phyloP scores from a whole-genome alignment of 2,888 invertebrate species.

The Chorisops tibialis region DNA sequence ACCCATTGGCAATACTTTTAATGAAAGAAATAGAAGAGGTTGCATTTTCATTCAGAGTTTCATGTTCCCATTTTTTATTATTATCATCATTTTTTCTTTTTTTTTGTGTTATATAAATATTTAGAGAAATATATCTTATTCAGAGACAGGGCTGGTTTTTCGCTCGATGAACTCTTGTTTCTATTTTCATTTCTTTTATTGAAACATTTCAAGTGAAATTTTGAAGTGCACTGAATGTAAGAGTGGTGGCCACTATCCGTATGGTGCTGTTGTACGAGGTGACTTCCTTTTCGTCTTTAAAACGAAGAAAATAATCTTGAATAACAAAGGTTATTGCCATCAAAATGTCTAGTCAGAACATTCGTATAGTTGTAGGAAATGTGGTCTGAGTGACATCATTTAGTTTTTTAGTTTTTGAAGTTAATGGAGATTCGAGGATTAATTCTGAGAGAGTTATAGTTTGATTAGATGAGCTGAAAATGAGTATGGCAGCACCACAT shows the following conservation, averaged over 20 bases:
- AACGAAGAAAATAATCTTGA: slow-evolving; percentile 1
- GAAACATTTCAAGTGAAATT: slow-evolving; percentile 22
- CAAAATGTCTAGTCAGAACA: slow-evolving; percentile 11
- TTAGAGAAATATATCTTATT: slow-evolving; percentile 2
- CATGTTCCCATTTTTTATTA: slow-evolving; percentile 15
- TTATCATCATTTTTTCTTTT: background rate
- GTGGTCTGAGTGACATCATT: background rate
- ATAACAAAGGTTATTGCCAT: slow-evolving; percentile 20
- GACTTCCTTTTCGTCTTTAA: slow-evolving; percentile 16
- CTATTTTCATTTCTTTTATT: slow-evolving; percentile 24
- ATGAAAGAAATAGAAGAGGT: slow-evolving; percentile 17
- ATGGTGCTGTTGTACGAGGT: background rate
- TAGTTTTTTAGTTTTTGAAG: too few species aligned
- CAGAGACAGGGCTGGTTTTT: slow-evolving; percentile 19
- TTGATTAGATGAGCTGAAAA: too few species aligned
- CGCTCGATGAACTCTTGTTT: slow-evolving; percentile 25
- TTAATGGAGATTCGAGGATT: too few species aligned
- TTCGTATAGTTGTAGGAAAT: background rate
- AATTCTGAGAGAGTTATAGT: too few species aligned
- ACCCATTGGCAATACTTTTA: slow-evolving; percentile 22
- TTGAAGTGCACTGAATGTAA: slow-evolving; percentile 22
- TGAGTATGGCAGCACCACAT: too few species aligned
- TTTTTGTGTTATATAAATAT: background rate
- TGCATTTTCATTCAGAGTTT: slow-evolving; percentile 6
- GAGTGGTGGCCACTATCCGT: background rate